Evolutionary conservation across 2,888 invertebrate species (phyloP).

Genomic region (Zaprionus obscuricornis): DNA sequence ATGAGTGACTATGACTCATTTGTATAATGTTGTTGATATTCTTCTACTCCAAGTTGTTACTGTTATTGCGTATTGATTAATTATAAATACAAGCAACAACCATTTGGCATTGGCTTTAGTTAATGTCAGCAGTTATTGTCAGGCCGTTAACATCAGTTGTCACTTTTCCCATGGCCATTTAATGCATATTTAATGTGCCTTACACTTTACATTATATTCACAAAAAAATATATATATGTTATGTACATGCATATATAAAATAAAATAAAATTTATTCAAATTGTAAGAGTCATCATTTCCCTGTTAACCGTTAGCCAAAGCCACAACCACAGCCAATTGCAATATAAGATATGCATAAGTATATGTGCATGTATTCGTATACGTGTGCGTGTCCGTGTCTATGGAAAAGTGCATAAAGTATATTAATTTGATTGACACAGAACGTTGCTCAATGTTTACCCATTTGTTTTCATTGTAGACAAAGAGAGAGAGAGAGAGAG

Average conservation of each 20-base stretch:
- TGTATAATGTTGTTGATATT: background rate
- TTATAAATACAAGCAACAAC: constrained; percentile 27
- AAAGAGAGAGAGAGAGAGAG: no score
- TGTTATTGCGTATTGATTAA: constrained; percentile 49
- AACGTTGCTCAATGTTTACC: constrained; percentile 1
- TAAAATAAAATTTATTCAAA: no score
- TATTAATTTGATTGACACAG: constrained; percentile 61
- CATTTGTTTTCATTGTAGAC: no score
- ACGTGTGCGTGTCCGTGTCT: no score
- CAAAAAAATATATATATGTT: constrained; percentile 1
- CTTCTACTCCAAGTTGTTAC: background rate
- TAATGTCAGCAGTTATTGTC: constrained; percentile 45
- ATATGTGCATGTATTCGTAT: no score
- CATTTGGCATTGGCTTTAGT: constrained; percentile 22
- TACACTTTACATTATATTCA: constrained; percentile 25
- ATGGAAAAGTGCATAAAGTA: constrained; percentile 48
- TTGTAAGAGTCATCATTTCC: constrained; percentile 6
- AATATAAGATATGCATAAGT: constrained; percentile 6
- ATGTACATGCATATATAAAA: background rate
- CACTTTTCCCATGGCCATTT: constrained; percentile 51
- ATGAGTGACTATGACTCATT: constrained; percentile 38
- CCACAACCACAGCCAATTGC: background rate
- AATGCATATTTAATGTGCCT: constrained; percentile 69
- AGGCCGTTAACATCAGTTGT: constrained; percentile 50
- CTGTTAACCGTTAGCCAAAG: no score